Evolutionary conservation across 1,140 invertebrate genomes (phyloP), one percentile per base, ranked within the genome.

Genomic region (Uloborus diversus): DNA sequence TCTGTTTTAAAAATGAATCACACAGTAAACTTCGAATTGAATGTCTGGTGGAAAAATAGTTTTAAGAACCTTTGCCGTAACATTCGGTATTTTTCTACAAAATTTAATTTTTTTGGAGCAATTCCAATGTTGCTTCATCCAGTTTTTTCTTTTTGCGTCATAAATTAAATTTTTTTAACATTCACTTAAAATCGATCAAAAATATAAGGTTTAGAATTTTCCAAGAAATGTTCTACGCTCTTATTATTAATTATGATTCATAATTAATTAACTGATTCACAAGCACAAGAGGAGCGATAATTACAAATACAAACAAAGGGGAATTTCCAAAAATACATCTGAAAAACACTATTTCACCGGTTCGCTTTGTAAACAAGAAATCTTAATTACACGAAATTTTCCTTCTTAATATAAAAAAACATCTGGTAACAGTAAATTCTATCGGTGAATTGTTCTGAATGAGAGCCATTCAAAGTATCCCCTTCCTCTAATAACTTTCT

Each of bases 401-500:
- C 37, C 2, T 42, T 17, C 17, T 17, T 9, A 13, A 13, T 42
- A 42, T 9, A 1, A 17, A 9, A 9, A 42, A 42, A 42, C 37
- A 42, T 9, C 9, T 1, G 9, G 9, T 42, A 13, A 13, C 37
- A 13, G 1, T 1, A 42, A 42, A 2, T 2, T 13, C 9, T 42
- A 13, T 13, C 9, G 9, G 17, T 17, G 17, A 42, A 42, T 13
- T 42, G 9, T 17, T 42, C 37, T 17, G 37, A 13, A 42, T 42
- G 37, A 42, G 37, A 42, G 17, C 17, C 17, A 42, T 42, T 42
- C 37, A 9, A 42, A 9, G 9, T 17, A 9, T 42, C 1, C 37
- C 9, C 2, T 42, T 57, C 53, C 68, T 35, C 28, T 30, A 53
- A 53, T 33, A 75, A 75, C 71, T 75, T 75, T 64, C 71, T 33